phyloP scores from a whole-genome alignment of 1,140 invertebrate genomes.

The Limonius californicus region DNA sequence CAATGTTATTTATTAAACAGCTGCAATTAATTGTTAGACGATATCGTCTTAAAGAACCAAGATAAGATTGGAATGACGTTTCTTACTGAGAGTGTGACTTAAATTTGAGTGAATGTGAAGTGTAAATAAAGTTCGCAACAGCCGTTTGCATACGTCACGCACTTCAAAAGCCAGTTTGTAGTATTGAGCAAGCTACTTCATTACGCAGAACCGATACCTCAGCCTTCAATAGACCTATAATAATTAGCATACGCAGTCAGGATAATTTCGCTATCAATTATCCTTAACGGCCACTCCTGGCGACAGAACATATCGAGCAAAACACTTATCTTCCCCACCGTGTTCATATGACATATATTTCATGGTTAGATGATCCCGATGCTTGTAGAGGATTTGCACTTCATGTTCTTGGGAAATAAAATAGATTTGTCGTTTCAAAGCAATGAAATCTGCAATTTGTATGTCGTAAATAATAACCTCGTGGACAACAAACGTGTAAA shows the following conservation, averaged over 20 bases:
- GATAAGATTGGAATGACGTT: too few relatives aligned
- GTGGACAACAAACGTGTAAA: too few relatives aligned
- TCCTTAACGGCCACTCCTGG: slow-evolving; percentile 27
- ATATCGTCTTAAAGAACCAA: too few relatives aligned
- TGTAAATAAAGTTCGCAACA: too few relatives aligned
- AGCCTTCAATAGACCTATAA: slow-evolving; percentile 7
- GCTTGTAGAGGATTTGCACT: slow-evolving; percentile 23
- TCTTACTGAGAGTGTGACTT: too few relatives aligned
- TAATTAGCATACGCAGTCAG: slow-evolving; percentile 23
- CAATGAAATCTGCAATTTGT: not conserved
- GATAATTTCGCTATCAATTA: slow-evolving; percentile 30
- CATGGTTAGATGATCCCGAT: slow-evolving; percentile 26
- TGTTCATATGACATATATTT: slow-evolving; percentile 27
- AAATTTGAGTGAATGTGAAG: too few relatives aligned
- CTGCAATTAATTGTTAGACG: too few relatives aligned
- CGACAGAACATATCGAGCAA: slow-evolving; percentile 29
- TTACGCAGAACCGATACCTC: slow-evolving; percentile 2
- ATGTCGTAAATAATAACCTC: too few relatives aligned
- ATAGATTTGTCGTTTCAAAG: slow-evolving; percentile 5
- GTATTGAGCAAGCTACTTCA: not conserved
- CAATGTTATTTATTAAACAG: too few relatives aligned
- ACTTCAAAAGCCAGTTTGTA: not conserved
- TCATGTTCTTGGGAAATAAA: slow-evolving; percentile 17
- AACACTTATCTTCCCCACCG: slow-evolving; percentile 30
- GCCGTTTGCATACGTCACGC: too few relatives aligned